Base-by-base conservation (phyloP, 2,113 vertebrate species). In the Nibea coibor region DNA sequence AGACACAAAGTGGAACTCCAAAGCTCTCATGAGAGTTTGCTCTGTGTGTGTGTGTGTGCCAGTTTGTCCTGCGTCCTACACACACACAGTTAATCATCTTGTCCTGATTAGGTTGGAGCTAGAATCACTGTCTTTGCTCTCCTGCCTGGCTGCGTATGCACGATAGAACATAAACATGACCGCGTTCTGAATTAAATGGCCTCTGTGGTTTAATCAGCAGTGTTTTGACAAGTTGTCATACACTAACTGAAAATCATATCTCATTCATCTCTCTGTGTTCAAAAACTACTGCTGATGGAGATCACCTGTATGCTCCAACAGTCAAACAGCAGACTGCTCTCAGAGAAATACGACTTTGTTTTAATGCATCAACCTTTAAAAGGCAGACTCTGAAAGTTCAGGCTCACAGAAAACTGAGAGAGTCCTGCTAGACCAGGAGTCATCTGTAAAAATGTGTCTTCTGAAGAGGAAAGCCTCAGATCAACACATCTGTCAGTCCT, bases 191-290 rank as follows among this genome's bases (percentile, higher is more conserved):
- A 42, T 57, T 4, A 35, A 74, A 63, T 42, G 47, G 11, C 31
- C 50, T 28, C 50, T 66, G 43, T 39, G 64, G 24, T 68, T 58
- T 35, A 68, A 58, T 77, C 64, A 59, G 54, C 5, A 20, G 22
- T 56, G 61, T 59, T 61, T 78, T 39, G 45, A 62, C 20, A 39
- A 51, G 43, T 35, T 31, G 43, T 73, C 58, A 51, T 62, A 63
- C 28, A 74, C 59, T 74, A 31, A 64, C 31, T 56, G 16, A 71
- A 43, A 51, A 61, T 77, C 43, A 58, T 22, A 69, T 62, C 4
- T 75, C 16, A 53, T 19, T 63, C 39, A 56, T 22, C 24, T 56
- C 0, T 51, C 4, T 57, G 28, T 54, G 28, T 45, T 58, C 6
- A 35, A 53, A 39, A 78, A 20, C 12, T 39, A 35, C 22, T 43